Base-by-base conservation (phyloP, 2,113 vertebrate species). In the Pseudorasbora parva region DNA sequence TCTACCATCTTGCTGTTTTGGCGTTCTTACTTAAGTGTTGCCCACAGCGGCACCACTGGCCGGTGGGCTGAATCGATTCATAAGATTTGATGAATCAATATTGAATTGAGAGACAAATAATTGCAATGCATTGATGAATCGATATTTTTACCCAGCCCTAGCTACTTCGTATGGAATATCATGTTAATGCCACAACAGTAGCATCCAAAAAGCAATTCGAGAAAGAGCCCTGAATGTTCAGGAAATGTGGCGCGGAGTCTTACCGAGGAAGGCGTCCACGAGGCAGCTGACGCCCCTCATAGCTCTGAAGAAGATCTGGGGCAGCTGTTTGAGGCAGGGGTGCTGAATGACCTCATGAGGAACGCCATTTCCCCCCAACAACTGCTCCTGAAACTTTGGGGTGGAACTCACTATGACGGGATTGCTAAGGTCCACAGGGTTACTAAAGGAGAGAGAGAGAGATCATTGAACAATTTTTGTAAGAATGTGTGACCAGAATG, bases 211-310 rank as follows among this genome's bases (percentile, higher is more conserved):
- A 10, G 15, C 7, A 66, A 2, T 66, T 33, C 8, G 9, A 37
- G 37, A 68, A 9, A 68, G 64, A 19, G 30, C 3, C 23, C n/a
- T 49, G n/a, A 51, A 30, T 27, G 25, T 8, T 3, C 3, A 33
- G 33, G 33, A 33, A 3, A 33, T 33, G 30, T 30, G 30, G 30
- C 30, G 0, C 33, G 5, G 37, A 37, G 37, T 37, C 82, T 93
- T 94, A 98, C 97, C 97, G 90, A 98, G 93, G 89, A 98, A 98
- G 14, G 97, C 97, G 82, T 98, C 95, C 83, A 98, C 97, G 86
- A 98, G 92, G 81, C 93, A 95, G 92, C 96, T 96, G 93, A 98
- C 93, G 86, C 94, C 96, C 89, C 94, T 95, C 96, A 98, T 97
- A 91, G 96, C 96, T 93, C 94, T 95, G 89, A 96, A 97, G 94